These are phyloP conservation scores for Salvelinus namaycush DNA, from an alignment of 2,113 vertebrate species.

Conservation along the genomic window DNA sequence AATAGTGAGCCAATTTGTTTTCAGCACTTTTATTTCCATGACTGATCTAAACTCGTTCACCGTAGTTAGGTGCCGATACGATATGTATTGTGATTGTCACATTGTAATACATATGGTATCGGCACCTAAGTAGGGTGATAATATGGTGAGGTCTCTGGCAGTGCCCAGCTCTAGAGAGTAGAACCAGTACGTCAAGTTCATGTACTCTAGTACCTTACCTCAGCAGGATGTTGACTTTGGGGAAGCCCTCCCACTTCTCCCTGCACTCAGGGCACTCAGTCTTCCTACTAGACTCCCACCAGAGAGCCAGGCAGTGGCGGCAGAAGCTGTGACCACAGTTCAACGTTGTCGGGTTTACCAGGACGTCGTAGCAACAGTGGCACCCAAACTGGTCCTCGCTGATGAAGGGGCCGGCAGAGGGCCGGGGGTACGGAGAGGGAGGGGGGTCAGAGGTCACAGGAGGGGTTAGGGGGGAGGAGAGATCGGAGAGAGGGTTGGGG, in stretches of 20 bases:
- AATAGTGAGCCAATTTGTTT: no score
- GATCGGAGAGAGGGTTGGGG: neutral
- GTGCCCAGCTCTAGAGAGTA: no score
- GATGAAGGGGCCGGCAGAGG: conserved; percentile 47
- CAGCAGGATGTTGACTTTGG: conserved; percentile 92
- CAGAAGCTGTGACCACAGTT: conserved; percentile 97
- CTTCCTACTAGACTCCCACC: conserved; percentile 91
- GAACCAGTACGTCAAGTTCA: neutral
- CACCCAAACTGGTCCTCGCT: conserved; percentile 87
- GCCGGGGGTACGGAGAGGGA: neutral
- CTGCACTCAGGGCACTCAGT: conserved; percentile 93
- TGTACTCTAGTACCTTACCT: conserved; percentile 72
- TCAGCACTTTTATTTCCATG: no score
- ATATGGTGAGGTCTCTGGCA: no score
- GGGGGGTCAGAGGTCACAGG: neutral
- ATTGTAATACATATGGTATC: no score
- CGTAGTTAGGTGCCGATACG: no score
- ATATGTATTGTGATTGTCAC: no score
- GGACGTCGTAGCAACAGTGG: conserved; percentile 92
- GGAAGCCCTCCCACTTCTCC: conserved; percentile 94
- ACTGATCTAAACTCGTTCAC: no score
- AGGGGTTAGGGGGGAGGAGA: conserved; percentile 5
- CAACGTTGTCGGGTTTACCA: conserved; percentile 91
- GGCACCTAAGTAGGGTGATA: no score
- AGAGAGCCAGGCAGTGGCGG: conserved; percentile 89